Evolutionary conservation across 2,113 vertebrate species (phyloP), one percentile per base, ranked within the genome.

Genomic region (Camelus bactrianus): DNA sequence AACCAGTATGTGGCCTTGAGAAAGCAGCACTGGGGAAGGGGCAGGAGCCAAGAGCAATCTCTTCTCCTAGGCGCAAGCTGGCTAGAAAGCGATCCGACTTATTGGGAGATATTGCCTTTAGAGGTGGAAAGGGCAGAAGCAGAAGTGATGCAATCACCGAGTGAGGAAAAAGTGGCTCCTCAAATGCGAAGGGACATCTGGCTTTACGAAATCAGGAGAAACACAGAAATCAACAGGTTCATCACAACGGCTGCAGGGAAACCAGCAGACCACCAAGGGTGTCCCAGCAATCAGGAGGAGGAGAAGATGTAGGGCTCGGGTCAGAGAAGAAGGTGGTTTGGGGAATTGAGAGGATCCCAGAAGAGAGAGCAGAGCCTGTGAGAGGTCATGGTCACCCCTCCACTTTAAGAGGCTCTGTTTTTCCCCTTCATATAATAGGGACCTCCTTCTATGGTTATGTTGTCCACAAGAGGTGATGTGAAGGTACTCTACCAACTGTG

Each of bases 1-100:
- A 70, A 80, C 16, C n/a, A 94, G 70, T 85, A 80, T 32, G 77
- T 81, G 76, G 42, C n/a, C 72, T 91, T 83, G 56, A 30, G 50
- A 88, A 95, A 38, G 22, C 15, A 93, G 22, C 11, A 12, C 5
- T 89, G 24, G n/a, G 38, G 58, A 79, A 96, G 54, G 24, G 76
- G 14, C 24, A 52, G 6, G 30, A 72, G 8, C 28, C 70, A 60
- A 54, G n/a, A 46, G 9, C 12, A n/a, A 4, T 79, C 62, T 56
- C 48, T 70, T 50, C 42, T 79, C 56, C 52, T 89, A 91, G 50
- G 56, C 30, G 64, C 12, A 88, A 65, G 14, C 52, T 58, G 35
- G 13, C 62, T 69, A 35, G 20, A 90, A 92, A 65, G 13, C 35
- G 73, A 87, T 84, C 20, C 62, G 75, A 60, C 24, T 19, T 65